A percentile compares a stretch with the other conserved stretches of the same genome.
Conservation (phyloP, 1,140 invertebrate species). For the Dreissena polymorpha region DNA sequence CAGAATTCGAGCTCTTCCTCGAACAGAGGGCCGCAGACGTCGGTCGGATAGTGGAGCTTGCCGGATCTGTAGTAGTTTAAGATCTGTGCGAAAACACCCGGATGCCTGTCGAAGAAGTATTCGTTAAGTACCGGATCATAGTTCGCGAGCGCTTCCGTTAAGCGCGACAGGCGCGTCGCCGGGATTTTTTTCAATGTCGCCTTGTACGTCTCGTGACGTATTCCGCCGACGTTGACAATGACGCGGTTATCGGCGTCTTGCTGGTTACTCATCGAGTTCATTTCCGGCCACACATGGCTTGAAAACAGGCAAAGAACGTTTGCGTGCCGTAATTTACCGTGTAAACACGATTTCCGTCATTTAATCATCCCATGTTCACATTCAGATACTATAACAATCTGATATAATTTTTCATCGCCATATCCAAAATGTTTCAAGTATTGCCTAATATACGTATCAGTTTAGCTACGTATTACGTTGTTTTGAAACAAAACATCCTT, state of each 20-base stretch:
- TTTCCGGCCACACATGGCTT: neutral
- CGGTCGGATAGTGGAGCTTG: slow-evolving; percentile 98
- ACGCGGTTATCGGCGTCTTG: slow-evolving; percentile 93
- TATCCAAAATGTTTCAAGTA: too few species aligned
- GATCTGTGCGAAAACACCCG: slow-evolving; percentile 97
- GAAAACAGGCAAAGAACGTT: too few species aligned
- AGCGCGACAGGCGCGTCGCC: slow-evolving; percentile 91
- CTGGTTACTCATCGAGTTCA: slow-evolving; percentile 53
- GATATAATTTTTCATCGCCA: too few species aligned
- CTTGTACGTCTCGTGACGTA: slow-evolving; percentile 98
- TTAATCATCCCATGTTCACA: too few species aligned
- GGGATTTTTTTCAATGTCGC: slow-evolving; percentile 95
- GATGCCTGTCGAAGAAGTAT: slow-evolving; percentile 99
- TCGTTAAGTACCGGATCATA: slow-evolving; percentile 98
- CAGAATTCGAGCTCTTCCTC: slow-evolving; percentile 88
- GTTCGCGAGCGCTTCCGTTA: slow-evolving; percentile 95
- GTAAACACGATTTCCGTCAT: too few species aligned
- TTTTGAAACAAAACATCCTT: too few species aligned
- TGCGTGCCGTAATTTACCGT: too few species aligned
- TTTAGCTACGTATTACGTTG: too few species aligned
- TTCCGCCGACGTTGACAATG: slow-evolving; percentile 98
- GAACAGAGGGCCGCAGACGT: slow-evolving; percentile 98
- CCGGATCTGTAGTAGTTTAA: slow-evolving; percentile 95
- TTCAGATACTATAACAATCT: too few species aligned
- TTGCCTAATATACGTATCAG: too few species aligned